These are phyloP conservation scores for Isotomurus palustris DNA, from an alignment of 2,888 invertebrate species.

Conservation along the genomic window DNA sequence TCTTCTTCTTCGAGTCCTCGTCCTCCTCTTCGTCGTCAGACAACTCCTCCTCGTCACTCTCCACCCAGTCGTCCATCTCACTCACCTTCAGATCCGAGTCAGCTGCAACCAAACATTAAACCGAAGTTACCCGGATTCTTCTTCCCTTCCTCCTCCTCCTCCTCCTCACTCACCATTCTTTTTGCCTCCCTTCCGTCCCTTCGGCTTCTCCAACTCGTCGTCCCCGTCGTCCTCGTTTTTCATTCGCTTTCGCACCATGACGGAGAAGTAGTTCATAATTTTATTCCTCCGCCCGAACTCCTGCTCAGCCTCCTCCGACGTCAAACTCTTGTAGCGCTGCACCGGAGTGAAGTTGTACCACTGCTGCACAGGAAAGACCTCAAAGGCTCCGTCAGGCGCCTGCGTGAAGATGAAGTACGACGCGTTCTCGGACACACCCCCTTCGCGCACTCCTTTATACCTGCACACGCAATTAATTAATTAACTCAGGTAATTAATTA, in stretches of 20 bases:
- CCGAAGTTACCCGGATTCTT: slow-evolving; percentile 33
- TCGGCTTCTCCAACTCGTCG: slow-evolving; percentile 61
- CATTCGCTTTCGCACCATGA: slow-evolving; percentile 86
- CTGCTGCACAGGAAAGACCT: slow-evolving; percentile 91
- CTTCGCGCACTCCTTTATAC: slow-evolving; percentile 87
- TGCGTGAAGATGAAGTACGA: slow-evolving; percentile 98
- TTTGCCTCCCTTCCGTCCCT: slow-evolving; percentile 52
- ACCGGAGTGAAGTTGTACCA: slow-evolving; percentile 93
- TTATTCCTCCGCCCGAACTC: slow-evolving; percentile 93
- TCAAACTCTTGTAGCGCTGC: slow-evolving; percentile 85
- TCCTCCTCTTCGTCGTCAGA: slow-evolving; percentile 64
- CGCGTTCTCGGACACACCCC: slow-evolving; percentile 92
- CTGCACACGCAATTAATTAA: slow-evolving; percentile 50
- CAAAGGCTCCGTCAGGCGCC: slow-evolving; percentile 89
- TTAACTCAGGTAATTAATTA: not conserved
- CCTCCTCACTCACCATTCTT: no score
- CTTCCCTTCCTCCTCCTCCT: slow-evolving; percentile 24
- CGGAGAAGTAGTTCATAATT: slow-evolving; percentile 89
- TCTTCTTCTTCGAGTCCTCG: slow-evolving; percentile 52
- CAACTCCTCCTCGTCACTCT: slow-evolving; percentile 70
- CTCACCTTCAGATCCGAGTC: slow-evolving; percentile 71
- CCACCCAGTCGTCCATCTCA: slow-evolving; percentile 92
- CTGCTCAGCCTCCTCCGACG: slow-evolving; percentile 96
- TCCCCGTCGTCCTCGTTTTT: slow-evolving; percentile 61
- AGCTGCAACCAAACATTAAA: slow-evolving; percentile 45